A percentile compares a stretch with the other conserved stretches of the same genome.
These are phyloP conservation scores for Rousettus leschenaultii DNA, from an alignment of 2,113 vertebrate species.

Conservation along the genomic window DNA sequence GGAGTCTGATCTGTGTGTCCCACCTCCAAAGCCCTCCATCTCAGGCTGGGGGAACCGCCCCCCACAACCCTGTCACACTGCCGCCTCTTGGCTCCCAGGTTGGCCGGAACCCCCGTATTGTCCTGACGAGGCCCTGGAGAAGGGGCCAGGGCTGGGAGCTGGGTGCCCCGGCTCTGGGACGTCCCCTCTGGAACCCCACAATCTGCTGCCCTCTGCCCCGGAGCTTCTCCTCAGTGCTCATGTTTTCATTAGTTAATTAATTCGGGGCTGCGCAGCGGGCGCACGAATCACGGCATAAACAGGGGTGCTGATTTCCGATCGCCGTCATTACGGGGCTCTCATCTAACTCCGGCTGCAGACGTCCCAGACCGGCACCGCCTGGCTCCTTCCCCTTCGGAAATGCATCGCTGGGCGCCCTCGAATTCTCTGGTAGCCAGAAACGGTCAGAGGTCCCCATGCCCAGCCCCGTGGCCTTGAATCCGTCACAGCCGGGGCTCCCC, in stretches of 20 bases:
- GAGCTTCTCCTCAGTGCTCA: not conserved
- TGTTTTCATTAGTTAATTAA: not conserved
- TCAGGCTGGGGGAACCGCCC: not conserved
- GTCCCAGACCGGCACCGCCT: not conserved
- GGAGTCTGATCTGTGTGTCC: not conserved
- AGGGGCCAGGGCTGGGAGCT: too few relatives aligned
- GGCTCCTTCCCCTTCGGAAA: not conserved
- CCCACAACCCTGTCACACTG: not conserved
- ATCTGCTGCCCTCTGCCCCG: not conserved
- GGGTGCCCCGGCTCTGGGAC: not conserved
- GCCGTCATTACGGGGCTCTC: not conserved
- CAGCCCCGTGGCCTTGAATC: not conserved
- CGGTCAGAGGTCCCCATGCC: not conserved
- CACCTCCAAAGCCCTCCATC: not conserved
- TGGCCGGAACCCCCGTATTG: fast-evolving
- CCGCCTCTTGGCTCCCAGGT: not conserved
- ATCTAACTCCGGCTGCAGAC: not conserved
- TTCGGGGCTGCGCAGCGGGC: not conserved
- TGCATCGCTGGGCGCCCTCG: not conserved
- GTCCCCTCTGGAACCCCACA: not conserved
- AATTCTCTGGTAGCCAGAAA: not conserved
- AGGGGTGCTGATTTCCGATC: slow-evolving; percentile 45
- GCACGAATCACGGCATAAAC: not conserved
- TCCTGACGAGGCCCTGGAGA: not conserved
- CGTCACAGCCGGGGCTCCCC: not conserved